These are phyloP conservation scores for Taphrorychus bicolor DNA, from an alignment of 2,888 invertebrate genomes.

Conservation along the genomic window DNA sequence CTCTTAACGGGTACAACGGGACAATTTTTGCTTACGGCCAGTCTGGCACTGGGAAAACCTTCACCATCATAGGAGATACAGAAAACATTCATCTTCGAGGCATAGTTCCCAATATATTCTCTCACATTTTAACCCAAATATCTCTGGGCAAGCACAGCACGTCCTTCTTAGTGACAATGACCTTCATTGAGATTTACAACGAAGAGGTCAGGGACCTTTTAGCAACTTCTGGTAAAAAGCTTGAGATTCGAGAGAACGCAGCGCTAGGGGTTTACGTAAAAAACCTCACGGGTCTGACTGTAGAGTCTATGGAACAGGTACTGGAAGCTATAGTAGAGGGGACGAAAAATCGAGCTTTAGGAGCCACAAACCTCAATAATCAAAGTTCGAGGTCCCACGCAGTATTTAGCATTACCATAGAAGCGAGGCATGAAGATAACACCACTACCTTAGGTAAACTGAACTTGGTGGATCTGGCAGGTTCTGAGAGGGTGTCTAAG, in stretches of 20 bases:
- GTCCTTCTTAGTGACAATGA: constrained; percentile 92
- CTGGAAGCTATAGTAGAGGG: constrained; percentile 94
- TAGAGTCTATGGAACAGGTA: constrained; percentile 94
- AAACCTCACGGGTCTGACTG: constrained; percentile 92
- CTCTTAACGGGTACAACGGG: constrained; percentile 93
- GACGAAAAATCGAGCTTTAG: constrained; percentile 84
- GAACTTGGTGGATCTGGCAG: constrained; percentile 94
- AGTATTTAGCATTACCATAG: constrained; percentile 95
- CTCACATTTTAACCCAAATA: constrained; percentile 96
- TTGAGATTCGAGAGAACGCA: constrained; percentile 92
- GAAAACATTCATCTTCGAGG: constrained; percentile 86
- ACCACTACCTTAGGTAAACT: constrained; percentile 90
- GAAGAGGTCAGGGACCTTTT: constrained; percentile 92
- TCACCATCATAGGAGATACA: constrained; percentile 93
- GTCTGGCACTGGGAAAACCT: constrained; percentile 96
- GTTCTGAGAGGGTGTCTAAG: constrained; percentile 95
- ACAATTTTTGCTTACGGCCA: constrained; percentile 86
- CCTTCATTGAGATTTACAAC: constrained; percentile 97
- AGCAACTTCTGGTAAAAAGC: constrained; percentile 67
- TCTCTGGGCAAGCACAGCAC: constrained; percentile 79
- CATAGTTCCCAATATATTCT: constrained; percentile 97
- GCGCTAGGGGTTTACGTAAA: constrained; percentile 97
- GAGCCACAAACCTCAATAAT: constrained; percentile 90
- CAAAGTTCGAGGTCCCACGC: constrained; percentile 95
- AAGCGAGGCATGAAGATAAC: constrained; percentile 84